Conservation (phyloP, 1,140 invertebrate species). For the Hyles vespertilio region DNA sequence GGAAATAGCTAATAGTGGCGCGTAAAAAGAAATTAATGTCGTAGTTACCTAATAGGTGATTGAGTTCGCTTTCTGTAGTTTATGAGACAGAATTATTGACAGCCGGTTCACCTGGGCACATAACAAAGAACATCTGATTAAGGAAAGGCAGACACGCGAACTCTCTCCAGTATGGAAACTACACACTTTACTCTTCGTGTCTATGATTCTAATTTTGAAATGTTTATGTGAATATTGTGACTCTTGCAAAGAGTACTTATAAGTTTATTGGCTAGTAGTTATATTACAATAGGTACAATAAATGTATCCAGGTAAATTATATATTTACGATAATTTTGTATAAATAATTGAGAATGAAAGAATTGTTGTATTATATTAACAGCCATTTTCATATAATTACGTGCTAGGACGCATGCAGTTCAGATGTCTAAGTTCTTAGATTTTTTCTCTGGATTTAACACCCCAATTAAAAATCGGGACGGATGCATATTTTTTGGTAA, state of each 20-base stretch:
- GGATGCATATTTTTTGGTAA: too few species aligned
- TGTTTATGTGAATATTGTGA: background rate
- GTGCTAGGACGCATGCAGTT: too few species aligned
- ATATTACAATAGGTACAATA: too few species aligned
- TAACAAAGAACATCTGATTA: constrained; percentile 49
- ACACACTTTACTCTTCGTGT: constrained; percentile 35
- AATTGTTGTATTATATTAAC: too few species aligned
- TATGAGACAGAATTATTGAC: background rate
- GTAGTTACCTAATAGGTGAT: constrained; percentile 12
- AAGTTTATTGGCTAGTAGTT: too few species aligned
- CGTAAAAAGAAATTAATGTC: constrained; percentile 14
- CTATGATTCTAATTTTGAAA: constrained; percentile 2
- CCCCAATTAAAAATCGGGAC: too few species aligned
- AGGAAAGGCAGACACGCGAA: constrained; percentile 39
- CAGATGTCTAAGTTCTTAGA: too few species aligned
- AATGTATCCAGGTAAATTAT: too few species aligned
- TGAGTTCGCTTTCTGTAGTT: constrained; percentile 1
- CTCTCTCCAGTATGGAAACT: constrained; percentile 24
- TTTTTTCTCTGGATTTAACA: too few species aligned
- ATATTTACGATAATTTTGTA: background rate
- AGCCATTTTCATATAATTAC: too few species aligned
- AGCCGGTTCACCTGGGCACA: constrained; percentile 17
- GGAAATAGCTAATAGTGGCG: constrained; percentile 17
- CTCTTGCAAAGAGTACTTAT: constrained; percentile 8
- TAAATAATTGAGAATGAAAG: background rate